Conservation (phyloP, 2,113 vertebrate genomes). For the Pedetes capensis region DNA sequence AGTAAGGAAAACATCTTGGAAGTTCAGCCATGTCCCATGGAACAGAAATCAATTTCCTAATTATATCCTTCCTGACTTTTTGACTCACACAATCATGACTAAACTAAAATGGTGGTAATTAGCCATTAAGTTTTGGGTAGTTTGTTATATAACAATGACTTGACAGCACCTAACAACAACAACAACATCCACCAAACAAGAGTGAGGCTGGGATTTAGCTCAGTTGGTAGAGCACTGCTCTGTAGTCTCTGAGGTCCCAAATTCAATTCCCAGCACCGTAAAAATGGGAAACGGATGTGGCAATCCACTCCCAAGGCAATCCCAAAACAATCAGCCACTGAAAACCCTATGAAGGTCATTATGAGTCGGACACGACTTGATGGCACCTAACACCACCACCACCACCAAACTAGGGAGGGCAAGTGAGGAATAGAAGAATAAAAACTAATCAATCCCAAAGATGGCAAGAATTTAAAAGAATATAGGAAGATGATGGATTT, state of each 20-base stretch:
- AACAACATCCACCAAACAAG: too few species aligned
- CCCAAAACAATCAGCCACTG: too few species aligned
- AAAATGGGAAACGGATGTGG: too few species aligned
- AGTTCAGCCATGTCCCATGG: not conserved
- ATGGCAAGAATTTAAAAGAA: not conserved
- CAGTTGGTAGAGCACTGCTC: too few species aligned
- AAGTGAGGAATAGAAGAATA: not conserved
- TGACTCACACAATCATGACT: not conserved
- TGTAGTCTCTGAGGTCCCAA: too few species aligned
- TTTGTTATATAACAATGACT: conserved; percentile 2
- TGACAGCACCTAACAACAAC: too few species aligned
- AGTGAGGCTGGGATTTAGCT: too few species aligned
- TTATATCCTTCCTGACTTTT: not conserved
- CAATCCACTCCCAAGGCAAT: too few species aligned
- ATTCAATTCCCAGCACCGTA: too few species aligned
- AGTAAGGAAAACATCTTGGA: not conserved
- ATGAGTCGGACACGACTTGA: too few species aligned
- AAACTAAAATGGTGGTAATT: not conserved
- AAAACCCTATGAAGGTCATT: too few species aligned
- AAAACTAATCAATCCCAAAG: not conserved
- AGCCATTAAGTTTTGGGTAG: not conserved
- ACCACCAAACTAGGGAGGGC: not conserved
- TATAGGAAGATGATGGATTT: not conserved
- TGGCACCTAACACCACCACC: too few species aligned
- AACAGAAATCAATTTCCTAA: not conserved